Conservation (phyloP, 2,113 vertebrate genomes). For the Poecilia latipinna region DNA sequence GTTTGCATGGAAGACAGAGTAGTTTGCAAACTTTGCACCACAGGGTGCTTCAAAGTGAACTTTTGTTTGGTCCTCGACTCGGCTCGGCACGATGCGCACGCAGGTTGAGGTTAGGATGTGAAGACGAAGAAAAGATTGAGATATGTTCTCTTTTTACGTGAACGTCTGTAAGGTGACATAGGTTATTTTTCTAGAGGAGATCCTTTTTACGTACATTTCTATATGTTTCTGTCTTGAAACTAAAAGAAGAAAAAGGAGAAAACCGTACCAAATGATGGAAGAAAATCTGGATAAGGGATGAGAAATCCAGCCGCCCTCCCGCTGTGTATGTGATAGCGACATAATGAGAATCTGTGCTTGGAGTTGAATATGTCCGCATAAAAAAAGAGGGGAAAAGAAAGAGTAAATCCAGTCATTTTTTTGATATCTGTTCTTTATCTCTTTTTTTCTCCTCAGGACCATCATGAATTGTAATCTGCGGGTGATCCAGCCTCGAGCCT, state of each 20-base stretch:
- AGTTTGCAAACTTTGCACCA: conserved; percentile 44
- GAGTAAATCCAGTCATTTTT: neutral
- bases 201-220: neutral
- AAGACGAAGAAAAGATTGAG: conserved; percentile 32
- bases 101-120: conserved; percentile 14
- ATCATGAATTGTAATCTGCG: conserved; percentile 96
- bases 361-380: neutral
- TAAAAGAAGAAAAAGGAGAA: neutral
- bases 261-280: neutral
- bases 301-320: neutral
- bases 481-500: conserved; percentile 91
- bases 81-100: conserved; percentile 16
- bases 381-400: neutral
- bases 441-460: conserved; percentile 81
- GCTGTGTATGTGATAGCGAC: neutral
- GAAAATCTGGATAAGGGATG: neutral
- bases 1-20: conserved; percentile 17
- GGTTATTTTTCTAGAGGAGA: neutral
- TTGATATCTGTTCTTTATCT: conserved; percentile 31
- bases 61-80: conserved; percentile 38
- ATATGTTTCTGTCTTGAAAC: neutral
- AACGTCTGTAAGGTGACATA: conserved; percentile 4
- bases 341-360: neutral
- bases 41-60: conserved; percentile 34
- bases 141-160: conserved; percentile 4